Percentiles rank a stretch among this genome's conserved stretches.
Evolutionary conservation across 2,113 vertebrate species (phyloP).

Genomic region (Seriola rivoliana): DNA sequence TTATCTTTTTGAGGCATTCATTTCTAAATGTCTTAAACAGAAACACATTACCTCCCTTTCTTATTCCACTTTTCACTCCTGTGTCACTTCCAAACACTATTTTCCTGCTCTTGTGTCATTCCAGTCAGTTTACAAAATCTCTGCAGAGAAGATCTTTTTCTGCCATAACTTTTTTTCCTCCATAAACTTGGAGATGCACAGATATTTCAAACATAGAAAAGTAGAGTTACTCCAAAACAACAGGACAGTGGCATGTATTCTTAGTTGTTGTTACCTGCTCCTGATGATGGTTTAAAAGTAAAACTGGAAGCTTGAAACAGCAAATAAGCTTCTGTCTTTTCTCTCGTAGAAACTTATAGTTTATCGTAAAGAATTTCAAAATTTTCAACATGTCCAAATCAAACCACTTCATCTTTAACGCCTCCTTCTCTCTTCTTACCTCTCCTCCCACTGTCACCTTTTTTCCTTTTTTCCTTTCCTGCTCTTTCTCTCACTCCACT

Average conservation of each 20-base stretch:
- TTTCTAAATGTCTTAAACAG: background rate
- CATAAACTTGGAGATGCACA: background rate
- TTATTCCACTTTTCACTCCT: too few species aligned
- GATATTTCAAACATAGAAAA: background rate
- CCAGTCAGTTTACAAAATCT: background rate
- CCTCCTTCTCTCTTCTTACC: background rate
- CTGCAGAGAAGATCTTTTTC: background rate
- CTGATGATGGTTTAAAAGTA: background rate
- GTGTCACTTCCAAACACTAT: background rate
- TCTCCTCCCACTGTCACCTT: background rate
- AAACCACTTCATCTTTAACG: background rate
- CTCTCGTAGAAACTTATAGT: background rate
- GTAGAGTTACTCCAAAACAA: background rate
- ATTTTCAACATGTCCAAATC: background rate
- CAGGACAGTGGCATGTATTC: background rate
- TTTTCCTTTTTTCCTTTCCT: slow-evolving; percentile 20
- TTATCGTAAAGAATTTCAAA: background rate
- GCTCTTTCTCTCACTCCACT: slow-evolving; percentile 41
- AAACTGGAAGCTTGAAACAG: background rate
- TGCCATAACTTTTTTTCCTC: background rate
- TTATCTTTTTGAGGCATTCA: background rate
- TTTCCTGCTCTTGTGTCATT: background rate
- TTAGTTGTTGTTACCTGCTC: background rate
- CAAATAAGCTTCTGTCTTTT: background rate
- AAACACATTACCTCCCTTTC: background rate